Conservation (phyloP, 2,797 vertebrate genomes). For the Myotis myotis region DNA sequence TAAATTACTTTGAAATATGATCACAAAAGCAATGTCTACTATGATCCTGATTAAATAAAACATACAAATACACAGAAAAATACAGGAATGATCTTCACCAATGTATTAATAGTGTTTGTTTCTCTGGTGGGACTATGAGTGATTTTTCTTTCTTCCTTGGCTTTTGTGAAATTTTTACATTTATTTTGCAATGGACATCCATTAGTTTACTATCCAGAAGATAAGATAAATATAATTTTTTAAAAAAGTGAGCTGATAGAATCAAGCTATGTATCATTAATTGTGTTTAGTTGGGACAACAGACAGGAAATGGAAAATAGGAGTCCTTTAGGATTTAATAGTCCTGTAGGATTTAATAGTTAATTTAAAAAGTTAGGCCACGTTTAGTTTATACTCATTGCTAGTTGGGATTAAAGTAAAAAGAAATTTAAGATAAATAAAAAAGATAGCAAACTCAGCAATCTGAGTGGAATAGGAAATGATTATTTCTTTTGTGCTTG, state of each 20-base stretch:
- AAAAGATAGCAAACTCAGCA: slow-evolving; percentile 40
- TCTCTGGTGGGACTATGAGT: not conserved
- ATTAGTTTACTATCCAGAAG: not conserved
- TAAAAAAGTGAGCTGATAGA: not conserved
- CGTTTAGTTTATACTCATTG: slow-evolving; percentile 13
- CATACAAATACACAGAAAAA: slow-evolving; percentile 20
- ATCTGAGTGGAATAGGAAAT: slow-evolving; percentile 16
- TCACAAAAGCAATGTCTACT: not conserved
- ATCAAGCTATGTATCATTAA: slow-evolving; percentile 18
- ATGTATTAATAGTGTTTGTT: not conserved
- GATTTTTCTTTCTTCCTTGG: slow-evolving; percentile 1
- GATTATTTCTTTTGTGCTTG: slow-evolving; percentile 6
- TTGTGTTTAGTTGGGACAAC: slow-evolving; percentile 13
- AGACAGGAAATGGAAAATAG: slow-evolving; percentile 20
- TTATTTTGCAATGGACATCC: slow-evolving; percentile 3
- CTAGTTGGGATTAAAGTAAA: slow-evolving; percentile 37
- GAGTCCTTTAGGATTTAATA: not conserved
- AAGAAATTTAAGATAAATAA: slow-evolving; percentile 12
- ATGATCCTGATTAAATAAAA: slow-evolving; percentile 37
- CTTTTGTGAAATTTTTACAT: slow-evolving; percentile 11
- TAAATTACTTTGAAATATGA: slow-evolving; percentile 45
- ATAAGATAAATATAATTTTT: not conserved
- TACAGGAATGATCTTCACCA: not conserved
- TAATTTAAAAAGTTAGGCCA: not conserved
- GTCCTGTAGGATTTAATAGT: slow-evolving; percentile 2